A percentile compares a stretch with the other conserved stretches of the same genome.
phyloP scores from a whole-genome alignment of 37 sponge, comb jelly and placozoan genomes.

The Tethya wilhelma region DNA sequence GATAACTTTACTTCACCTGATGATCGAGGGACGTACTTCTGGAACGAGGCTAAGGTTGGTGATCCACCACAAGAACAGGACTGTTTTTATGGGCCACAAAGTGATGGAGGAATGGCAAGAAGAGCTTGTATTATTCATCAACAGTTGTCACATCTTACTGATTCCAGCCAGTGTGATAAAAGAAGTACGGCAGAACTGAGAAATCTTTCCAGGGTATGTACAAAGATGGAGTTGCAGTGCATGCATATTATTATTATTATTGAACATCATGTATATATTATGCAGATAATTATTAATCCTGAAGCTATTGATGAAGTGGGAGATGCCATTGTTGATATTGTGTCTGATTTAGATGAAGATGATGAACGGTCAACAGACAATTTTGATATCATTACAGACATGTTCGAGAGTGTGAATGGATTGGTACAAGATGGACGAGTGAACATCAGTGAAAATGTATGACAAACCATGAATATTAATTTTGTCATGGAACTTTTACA shows the following conservation, averaged over 20 bases:
- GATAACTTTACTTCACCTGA: constrained; percentile 1
- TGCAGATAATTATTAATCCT: background rate
- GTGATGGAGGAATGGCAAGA: background rate
- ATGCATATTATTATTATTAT: no score
- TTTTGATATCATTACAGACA: constrained; percentile 12
- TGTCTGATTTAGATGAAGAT: background rate
- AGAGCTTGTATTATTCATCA: background rate
- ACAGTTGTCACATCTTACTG: background rate
- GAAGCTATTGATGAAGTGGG: background rate
- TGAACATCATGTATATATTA: background rate
- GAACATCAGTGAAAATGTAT: constrained; percentile 16
- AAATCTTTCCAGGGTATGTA: background rate
- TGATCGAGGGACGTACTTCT: constrained; percentile 28
- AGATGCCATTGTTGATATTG: background rate
- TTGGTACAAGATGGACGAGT: background rate
- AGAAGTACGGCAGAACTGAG: background rate
- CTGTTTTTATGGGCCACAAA: constrained; percentile 18
- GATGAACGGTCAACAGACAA: constrained; percentile 48
- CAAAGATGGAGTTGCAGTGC: background rate
- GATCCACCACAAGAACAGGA: background rate
- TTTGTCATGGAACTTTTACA: background rate
- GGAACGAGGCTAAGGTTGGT: constrained; percentile 32
- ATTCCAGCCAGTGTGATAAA: constrained; percentile 4
- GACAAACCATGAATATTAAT: background rate
- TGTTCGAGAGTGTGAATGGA: background rate